Percentiles rank a stretch among this genome's conserved stretches.
These are phyloP conservation scores for Zelostemma sp. DNA, from an alignment of 1,140 invertebrate genomes.

Conservation along the genomic window DNA sequence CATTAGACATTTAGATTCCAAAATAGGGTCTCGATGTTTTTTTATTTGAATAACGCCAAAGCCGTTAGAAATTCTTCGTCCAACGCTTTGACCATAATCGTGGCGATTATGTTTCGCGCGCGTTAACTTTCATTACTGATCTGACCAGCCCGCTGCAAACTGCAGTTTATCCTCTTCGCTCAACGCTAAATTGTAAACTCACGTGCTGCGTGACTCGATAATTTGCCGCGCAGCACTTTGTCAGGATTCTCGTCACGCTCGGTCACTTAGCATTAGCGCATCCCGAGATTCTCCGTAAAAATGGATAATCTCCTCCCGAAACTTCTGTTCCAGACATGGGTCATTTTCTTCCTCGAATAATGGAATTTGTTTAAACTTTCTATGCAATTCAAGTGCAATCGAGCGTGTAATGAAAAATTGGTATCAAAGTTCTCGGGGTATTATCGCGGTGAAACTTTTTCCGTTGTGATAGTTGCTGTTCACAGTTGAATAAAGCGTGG, in stretches of 20 bases:
- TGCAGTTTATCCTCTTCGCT: conserved; percentile 34
- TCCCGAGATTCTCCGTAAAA: conserved; percentile 13
- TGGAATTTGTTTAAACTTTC: too few species aligned
- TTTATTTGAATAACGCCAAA: too few species aligned
- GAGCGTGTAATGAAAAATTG: background rate
- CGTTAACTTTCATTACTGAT: conserved; percentile 39
- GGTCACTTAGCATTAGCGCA: conserved; percentile 18
- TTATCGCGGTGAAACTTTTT: conserved; percentile 18
- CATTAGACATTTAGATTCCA: too few species aligned
- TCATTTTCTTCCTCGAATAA: too few species aligned
- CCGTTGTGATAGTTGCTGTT: background rate
- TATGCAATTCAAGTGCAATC: too few species aligned
- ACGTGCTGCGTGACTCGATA: conserved; percentile 36
- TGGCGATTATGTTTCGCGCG: conserved; percentile 7
- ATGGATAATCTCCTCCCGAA: too few species aligned
- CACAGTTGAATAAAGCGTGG: conserved; percentile 21
- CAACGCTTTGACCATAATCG: too few species aligned
- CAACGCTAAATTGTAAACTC: conserved; percentile 45
- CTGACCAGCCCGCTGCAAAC: conserved; percentile 22
- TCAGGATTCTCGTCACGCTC: conserved; percentile 30
- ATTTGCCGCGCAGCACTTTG: conserved; percentile 16
- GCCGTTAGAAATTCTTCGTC: too few species aligned
- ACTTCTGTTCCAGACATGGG: too few species aligned
- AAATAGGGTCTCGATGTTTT: too few species aligned
- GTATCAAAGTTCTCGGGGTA: background rate